phyloP scores from a whole-genome alignment of 2,888 invertebrate species.

The Sthenelais limicola region DNA sequence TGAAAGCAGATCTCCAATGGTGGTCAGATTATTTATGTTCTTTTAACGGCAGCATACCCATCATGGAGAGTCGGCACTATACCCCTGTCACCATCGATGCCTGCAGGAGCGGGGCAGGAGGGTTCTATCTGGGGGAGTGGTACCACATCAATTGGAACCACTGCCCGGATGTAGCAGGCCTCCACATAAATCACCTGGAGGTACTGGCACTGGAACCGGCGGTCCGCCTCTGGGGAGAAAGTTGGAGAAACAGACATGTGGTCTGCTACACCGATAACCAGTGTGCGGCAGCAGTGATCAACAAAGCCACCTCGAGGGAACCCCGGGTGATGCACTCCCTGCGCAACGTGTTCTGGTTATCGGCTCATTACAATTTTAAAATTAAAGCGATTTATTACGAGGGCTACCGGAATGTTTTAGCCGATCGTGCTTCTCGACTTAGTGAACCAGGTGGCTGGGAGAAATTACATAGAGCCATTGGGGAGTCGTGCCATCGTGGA shows the following conservation, averaged over 20 bases:
- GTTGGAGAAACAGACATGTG: neutral
- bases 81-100: slow-evolving; percentile 2
- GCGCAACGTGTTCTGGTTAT: neutral
- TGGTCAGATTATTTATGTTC: slow-evolving; percentile 3
- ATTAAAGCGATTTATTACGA: slow-evolving; percentile 9
- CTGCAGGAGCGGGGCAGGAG: neutral
- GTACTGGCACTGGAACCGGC: neutral
- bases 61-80: neutral
- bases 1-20: slow-evolving; percentile 7
- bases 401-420: neutral
- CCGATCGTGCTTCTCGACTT: neutral
- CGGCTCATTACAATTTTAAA: slow-evolving; percentile 3
- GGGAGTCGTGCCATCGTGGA: too few species aligned
- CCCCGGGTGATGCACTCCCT: neutral
- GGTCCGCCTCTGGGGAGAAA: neutral
- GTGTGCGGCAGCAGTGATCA: slow-evolving; percentile 3
- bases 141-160: neutral
- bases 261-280: slow-evolving; percentile 21
- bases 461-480: too few species aligned
- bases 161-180: neutral
- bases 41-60: neutral
- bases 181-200: slow-evolving; percentile 20
- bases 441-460: neutral
- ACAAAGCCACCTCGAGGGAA: slow-evolving; percentile 26
- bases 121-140: neutral